Conservation (phyloP, 2,113 vertebrate genomes). For the Malurus melanocephalus region DNA sequence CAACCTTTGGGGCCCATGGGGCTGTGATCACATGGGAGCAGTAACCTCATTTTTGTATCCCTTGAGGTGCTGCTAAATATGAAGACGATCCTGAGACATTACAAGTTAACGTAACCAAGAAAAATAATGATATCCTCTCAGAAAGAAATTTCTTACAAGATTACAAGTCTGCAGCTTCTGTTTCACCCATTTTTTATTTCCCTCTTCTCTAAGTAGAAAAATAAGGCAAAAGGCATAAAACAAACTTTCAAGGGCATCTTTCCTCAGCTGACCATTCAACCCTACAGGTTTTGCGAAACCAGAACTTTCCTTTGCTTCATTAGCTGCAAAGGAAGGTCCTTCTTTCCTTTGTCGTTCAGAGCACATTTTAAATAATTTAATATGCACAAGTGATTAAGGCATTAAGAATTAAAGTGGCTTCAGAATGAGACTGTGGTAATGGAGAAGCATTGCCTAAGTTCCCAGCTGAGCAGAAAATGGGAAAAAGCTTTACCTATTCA, state of each 20-base stretch:
- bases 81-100: not conserved
- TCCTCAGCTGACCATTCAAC: not conserved
- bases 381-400: slow-evolving; percentile 72
- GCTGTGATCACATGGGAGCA: not conserved
- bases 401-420: slow-evolving; percentile 76
- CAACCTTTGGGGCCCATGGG: not conserved
- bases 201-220: not conserved
- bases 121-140: not conserved
- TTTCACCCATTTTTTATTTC: not conserved
- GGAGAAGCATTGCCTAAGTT: slow-evolving; percentile 43
- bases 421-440: slow-evolving; percentile 44
- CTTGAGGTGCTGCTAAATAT: not conserved
- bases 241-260: not conserved
- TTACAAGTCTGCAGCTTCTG: not conserved
- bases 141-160: not conserved
- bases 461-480: slow-evolving; percentile 30
- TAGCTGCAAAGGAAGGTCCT: slow-evolving; percentile 39
- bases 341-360: slow-evolving; percentile 67
- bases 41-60: not conserved
- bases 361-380: slow-evolving; percentile 72
- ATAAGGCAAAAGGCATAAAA: not conserved
- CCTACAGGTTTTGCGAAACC: not conserved
- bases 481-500: not conserved
- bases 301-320: slow-evolving; percentile 42
- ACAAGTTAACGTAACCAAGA: not conserved